Evolutionary conservation across 2,797 vertebrate genomes (phyloP), one percentile per base, ranked within the genome.

Genomic region (Eutrigla gurnardus): DNA sequence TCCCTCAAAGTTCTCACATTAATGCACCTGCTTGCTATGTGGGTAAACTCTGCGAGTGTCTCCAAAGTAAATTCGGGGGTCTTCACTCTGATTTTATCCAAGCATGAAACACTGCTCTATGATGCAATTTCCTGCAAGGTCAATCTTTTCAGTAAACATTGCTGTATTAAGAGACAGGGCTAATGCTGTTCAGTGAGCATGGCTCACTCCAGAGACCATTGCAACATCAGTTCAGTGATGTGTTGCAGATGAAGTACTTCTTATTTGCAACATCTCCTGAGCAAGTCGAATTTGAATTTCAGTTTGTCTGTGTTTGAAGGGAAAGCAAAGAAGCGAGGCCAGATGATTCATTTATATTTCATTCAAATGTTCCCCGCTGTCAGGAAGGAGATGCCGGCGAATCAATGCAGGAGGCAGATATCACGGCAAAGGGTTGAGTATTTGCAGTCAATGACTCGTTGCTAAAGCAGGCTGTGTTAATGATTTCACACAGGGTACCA

Each of bases 321-420:
- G 50, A 25, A 43, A 37, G 17, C 33, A 55, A 11, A 57, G 32
- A 49, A 53, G 39, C 15, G 8, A 63, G 0, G 37, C 17, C 68
- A 52, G 37, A 65, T 45, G 18, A 77, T 25, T 52, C 9, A 70
- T 80, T 77, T 73, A 5, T 50, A 79, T 76, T 35, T 63, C 2
- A 78, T 85, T 81, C 73, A 0, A 62, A 81, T 76, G 36, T 66
- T 62, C 37, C 42, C 47, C 11, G 9, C 64, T 63, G 63, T 71
- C 35, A 53, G 10, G 2, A 47, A 25, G n/a, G 54, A 47, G 17
- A 49, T 7, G 36, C 18, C 3, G 2, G 40, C 17, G 13, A 46
- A 55, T 4, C 33, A 13, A 7, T 43, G 15, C 3, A 32, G 1
- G 6, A 37, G 13, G 9, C 37, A 37, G 4, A 10, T 6, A 47